phyloP scores from a whole-genome alignment of 2,113 vertebrate genomes.

The Sula dactylatra region DNA sequence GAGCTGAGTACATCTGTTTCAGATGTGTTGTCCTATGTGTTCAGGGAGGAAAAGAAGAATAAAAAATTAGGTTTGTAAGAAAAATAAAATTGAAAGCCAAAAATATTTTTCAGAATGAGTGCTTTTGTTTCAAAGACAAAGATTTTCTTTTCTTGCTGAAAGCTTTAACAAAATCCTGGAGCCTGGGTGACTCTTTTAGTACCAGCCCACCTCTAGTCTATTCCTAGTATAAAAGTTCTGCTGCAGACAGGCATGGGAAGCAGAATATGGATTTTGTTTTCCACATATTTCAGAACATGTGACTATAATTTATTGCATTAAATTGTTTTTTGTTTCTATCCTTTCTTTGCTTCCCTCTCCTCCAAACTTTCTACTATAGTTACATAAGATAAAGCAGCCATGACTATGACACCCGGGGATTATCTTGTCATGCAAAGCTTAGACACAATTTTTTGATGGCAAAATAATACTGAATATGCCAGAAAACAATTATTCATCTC shows the following conservation, averaged over 20 bases:
- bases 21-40: not conserved
- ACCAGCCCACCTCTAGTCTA: not conserved
- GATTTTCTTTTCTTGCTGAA: not conserved
- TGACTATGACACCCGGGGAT: not conserved
- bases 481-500: not conserved
- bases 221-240: not conserved
- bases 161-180: not conserved
- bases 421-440: not conserved
- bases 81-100: not conserved
- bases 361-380: not conserved
- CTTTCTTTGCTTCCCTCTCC: not conserved
- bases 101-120: not conserved
- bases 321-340: not conserved
- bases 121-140: not conserved
- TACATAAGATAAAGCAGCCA: not conserved
- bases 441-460: not conserved
- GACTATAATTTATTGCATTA: not conserved
- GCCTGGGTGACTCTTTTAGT: not conserved
- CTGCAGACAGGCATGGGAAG: not conserved
- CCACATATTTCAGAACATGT: not conserved
- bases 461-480: not conserved
- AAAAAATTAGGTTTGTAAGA: not conserved
- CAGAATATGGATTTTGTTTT: not conserved
- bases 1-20: not conserved
- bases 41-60: not conserved